Evolutionary conservation across 2,797 vertebrate genomes (phyloP).

Genomic region (Denticeps clupeoides): DNA sequence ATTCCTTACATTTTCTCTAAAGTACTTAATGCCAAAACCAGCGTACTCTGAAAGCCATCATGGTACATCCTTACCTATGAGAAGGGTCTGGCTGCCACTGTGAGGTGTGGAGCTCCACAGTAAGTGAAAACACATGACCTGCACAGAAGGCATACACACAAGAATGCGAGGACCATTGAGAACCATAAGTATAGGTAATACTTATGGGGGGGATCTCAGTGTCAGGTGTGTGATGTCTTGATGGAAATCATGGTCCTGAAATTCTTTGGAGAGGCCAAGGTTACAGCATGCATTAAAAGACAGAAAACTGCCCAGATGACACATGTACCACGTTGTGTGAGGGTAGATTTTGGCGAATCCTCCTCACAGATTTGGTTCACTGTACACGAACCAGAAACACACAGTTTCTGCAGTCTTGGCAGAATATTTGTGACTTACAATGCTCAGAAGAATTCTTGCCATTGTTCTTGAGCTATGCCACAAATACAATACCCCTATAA

Average conservation of each 20-base stretch:
- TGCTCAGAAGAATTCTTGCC: conserved; percentile 12
- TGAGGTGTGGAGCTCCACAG: no score
- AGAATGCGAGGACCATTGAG: no score
- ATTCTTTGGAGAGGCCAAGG: conserved; percentile 6
- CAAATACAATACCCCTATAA: conserved; percentile 5
- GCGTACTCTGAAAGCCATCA: no score
- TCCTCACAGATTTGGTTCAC: conserved; percentile 14
- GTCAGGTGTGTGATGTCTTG: conserved; percentile 16
- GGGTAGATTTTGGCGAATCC: conserved; percentile 11
- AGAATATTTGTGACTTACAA: conserved; percentile 16
- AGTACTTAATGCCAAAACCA: no score
- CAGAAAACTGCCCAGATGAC: conserved; percentile 5
- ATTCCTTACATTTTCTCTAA: no score
- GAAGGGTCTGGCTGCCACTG: no score
- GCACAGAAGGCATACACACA: no score
- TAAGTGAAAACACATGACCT: no score
- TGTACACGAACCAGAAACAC: conserved; percentile 8
- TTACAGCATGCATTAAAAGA: neutral
- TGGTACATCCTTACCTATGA: no score
- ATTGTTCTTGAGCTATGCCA: conserved; percentile 15
- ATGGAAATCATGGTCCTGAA: conserved; percentile 9
- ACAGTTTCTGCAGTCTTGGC: conserved; percentile 2
- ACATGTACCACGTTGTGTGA: conserved; percentile 13
- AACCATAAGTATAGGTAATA: no score
- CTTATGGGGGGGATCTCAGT: conserved; percentile 12